Evolutionary conservation across 2,113 vertebrate genomes (phyloP).

Genomic region (Aldabrachelys gigantea): DNA sequence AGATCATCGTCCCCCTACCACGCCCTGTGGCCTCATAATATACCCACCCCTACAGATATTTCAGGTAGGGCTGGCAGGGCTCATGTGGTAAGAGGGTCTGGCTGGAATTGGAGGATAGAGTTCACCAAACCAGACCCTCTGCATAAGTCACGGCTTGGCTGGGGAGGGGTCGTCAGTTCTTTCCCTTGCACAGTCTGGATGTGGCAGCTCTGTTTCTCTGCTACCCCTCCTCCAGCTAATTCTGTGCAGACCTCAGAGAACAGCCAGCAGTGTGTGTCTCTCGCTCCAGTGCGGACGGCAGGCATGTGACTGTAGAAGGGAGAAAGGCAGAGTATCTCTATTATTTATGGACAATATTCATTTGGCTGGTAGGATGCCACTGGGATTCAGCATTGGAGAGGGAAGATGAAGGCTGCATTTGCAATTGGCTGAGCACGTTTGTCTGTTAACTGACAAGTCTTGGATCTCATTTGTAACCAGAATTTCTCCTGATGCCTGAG

Average conservation of each 20-base stretch:
- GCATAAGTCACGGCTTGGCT: neutral
- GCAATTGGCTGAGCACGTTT: neutral
- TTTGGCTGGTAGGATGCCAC: neutral
- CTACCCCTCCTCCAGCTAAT: neutral
- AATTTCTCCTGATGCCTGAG: neutral
- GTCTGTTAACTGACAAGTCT: neutral
- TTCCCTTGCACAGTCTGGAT: neutral
- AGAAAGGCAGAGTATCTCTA: rapidly evolving
- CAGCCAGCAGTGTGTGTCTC: neutral
- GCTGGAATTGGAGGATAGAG: neutral
- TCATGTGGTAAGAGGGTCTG: neutral
- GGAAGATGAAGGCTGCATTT: neutral
- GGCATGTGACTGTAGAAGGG: neutral
- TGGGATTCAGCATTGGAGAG: neutral
- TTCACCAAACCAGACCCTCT: neutral
- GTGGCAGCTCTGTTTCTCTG: neutral
- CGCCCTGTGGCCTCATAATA: neutral
- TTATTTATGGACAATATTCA: conserved; percentile 3
- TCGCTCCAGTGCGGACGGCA: neutral
- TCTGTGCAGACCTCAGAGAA: neutral
- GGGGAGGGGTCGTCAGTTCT: neutral
- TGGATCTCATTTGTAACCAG: neutral
- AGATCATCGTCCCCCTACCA: neutral
- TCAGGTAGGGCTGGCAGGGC: neutral
- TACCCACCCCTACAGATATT: too few relatives aligned